Evolutionary conservation across 92 coral and sea anemone species (phyloP), one percentile per base, ranked within the genome.

Genomic region (Porites divaricata): DNA sequence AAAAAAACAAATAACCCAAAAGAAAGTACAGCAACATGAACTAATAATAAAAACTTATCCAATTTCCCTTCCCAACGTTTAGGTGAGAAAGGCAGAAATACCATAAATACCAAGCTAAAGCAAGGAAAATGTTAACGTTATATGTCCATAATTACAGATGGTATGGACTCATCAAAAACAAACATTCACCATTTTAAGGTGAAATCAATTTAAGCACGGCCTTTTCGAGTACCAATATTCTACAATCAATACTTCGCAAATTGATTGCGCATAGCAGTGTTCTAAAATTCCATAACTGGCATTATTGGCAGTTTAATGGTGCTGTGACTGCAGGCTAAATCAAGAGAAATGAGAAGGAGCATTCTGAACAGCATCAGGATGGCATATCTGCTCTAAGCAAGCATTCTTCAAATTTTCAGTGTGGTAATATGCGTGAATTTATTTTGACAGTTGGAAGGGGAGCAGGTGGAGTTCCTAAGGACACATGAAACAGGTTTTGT

Each of bases 401-500:
- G 41, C 9, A 71, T 9, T 28, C 16, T 71, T 52, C 8, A 41
- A 56, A 71, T 13, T 13, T 15, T 13, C 16, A 20, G 12, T 12
- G 76, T 8, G 10, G 50, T 19, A 8, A 26, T 71, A 26, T 71
- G 54, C 2, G 11, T 8, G 76, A 71, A 71, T 26, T 71, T 71
- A 71, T 45, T 22, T 72, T 26, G 45, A 66, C 75, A 83, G 88
- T 9, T 83, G 88, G 88, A 75, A 69, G 91, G 87, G 41, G 85
- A 85, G 72, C 77, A 63, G 0, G 81, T 61, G 5, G 75, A 79
- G 20, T 91, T 91, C 66, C 8, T 91, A 73, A 88, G 84, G 53
- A 87, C 91, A 0, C 91, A 91, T 62, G 87, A 87, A 25, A 84
- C 94, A 8, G 90, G 95, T 50, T 61, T 62, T 77, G 26, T 81